Conservation (phyloP, 2,113 vertebrate species). For the Myrmecophaga tridactyla region DNA sequence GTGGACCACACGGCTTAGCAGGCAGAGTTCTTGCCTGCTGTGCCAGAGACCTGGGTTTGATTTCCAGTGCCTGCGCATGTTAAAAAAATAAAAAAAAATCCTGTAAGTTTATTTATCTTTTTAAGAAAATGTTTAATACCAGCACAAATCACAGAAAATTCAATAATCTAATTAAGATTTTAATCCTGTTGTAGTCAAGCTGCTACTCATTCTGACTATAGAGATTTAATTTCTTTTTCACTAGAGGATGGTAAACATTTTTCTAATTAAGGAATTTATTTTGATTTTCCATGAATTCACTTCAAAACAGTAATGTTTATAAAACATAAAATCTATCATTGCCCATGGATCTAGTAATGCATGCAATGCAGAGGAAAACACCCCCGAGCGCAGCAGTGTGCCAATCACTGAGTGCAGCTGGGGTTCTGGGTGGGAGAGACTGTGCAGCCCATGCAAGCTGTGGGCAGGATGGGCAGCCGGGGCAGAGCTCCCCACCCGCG, state of each 20-base stretch:
- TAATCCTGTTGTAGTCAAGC: neutral
- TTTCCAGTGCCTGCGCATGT: too few relatives aligned
- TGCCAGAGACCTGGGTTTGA: too few relatives aligned
- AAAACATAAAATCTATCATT: neutral
- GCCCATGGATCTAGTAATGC: neutral
- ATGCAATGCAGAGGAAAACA: neutral
- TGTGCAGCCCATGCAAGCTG: neutral
- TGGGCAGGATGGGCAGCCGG: neutral
- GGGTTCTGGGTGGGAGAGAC: neutral
- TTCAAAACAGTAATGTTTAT: neutral
- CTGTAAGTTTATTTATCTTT: neutral
- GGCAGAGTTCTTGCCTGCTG: too few relatives aligned
- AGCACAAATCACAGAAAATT: neutral
- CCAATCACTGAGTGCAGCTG: neutral
- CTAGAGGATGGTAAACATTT: neutral
- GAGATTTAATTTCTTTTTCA: neutral
- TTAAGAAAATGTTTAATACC: neutral
- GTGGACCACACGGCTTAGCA: too few relatives aligned
- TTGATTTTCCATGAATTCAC: neutral
- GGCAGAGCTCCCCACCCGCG: neutral
- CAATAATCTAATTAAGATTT: neutral
- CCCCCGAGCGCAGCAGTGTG: neutral
- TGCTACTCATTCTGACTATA: neutral
- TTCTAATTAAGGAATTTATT: neutral
- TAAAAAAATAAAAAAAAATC: too few relatives aligned